Evolutionary conservation across 1,140 invertebrate genomes (phyloP).

Genomic region (Cydia pomonella): DNA sequence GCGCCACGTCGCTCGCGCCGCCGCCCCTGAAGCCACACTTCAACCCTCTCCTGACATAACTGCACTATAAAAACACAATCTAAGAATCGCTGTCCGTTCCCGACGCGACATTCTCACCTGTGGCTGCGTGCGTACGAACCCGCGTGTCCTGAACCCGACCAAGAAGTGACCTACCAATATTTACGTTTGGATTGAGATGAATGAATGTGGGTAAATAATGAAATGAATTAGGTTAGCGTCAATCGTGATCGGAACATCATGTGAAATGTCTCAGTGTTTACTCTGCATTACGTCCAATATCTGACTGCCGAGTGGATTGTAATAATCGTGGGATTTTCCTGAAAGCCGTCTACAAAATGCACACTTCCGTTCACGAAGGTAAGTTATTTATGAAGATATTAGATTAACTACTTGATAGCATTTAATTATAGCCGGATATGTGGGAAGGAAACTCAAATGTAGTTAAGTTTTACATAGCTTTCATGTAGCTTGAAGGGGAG

Average conservation of each 20-base stretch:
- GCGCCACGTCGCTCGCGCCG: slow-evolving; percentile 48
- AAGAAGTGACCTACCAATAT: slow-evolving; percentile 34
- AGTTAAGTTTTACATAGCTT: neutral
- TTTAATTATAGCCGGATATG: neutral
- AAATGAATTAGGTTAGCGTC: slow-evolving; percentile 50
- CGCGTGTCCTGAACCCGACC: slow-evolving; percentile 15
- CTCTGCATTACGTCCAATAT: slow-evolving; percentile 34
- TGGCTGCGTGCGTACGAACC: slow-evolving; percentile 7
- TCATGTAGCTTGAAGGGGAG: neutral
- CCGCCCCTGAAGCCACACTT: slow-evolving; percentile 49
- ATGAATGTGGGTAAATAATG: slow-evolving; percentile 54
- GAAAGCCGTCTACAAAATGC: slow-evolving; percentile 36
- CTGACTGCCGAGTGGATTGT: slow-evolving; percentile 49
- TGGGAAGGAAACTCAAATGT: neutral
- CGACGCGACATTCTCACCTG: neutral
- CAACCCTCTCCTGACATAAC: slow-evolving; percentile 50
- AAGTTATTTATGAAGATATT: slow-evolving; percentile 32
- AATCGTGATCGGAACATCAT: slow-evolving; percentile 43
- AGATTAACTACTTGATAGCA: neutral
- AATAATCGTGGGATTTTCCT: slow-evolving; percentile 42
- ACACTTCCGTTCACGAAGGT: slow-evolving; percentile 41
- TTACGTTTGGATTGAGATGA: slow-evolving; percentile 35
- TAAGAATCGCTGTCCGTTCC: slow-evolving; percentile 45
- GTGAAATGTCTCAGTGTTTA: slow-evolving; percentile 52
- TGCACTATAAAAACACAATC: slow-evolving; percentile 52